A percentile compares a stretch with the other conserved stretches of the same genome.
These are phyloP conservation scores for Timema cristinae DNA, from an alignment of 2,888 invertebrate genomes.

Conservation along the genomic window DNA sequence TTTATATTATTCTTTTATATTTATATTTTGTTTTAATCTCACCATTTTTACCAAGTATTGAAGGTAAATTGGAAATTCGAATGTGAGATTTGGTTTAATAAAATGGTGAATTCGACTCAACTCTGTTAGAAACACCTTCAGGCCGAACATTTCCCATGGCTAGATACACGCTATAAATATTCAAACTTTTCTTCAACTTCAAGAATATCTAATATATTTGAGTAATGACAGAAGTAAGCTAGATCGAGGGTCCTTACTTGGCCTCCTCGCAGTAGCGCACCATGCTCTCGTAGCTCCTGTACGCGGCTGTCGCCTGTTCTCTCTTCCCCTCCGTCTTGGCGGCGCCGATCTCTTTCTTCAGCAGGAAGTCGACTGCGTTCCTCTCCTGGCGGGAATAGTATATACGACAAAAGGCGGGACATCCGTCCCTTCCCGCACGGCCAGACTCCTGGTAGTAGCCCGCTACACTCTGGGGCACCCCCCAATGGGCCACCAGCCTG, in stretches of 20 bases:
- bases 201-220: background rate
- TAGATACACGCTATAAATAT: too few species aligned
- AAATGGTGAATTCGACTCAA: too few species aligned
- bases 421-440: conserved; percentile 93
- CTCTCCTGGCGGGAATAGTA: conserved; percentile 82
- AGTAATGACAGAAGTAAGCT: conserved; percentile 20
- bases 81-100: too few species aligned
- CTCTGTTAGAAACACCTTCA: too few species aligned
- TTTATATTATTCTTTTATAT: too few species aligned
- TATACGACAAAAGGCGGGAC: conserved; percentile 81
- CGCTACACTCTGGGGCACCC: conserved; percentile 89
- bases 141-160: too few species aligned
- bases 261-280: conserved; percentile 75
- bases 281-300: conserved; percentile 78
- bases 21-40: too few species aligned
- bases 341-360: conserved; percentile 63
- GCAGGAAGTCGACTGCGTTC: conserved; percentile 75
- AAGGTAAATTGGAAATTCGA: too few species aligned
- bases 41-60: too few species aligned
- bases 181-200: too few species aligned
- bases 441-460: conserved; percentile 97
- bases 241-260: conserved; percentile 50
- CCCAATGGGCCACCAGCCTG: conserved; percentile 96
- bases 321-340: conserved; percentile 55
- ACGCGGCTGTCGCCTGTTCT: conserved; percentile 57